Conservation (phyloP, 2,888 invertebrate genomes). For the Callimorpha dominula region DNA sequence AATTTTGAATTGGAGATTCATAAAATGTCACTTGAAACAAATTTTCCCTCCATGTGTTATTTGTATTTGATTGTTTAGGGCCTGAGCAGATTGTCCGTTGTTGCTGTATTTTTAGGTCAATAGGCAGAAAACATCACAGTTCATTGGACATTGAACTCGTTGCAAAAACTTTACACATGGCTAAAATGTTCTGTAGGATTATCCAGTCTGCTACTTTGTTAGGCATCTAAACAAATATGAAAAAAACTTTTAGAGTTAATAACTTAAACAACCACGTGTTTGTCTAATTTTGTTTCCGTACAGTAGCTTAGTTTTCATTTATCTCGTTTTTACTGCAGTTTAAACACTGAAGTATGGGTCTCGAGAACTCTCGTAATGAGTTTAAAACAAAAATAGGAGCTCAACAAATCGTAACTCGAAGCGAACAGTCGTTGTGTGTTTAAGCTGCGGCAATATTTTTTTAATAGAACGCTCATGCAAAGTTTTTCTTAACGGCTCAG, state of each 20-base stretch:
- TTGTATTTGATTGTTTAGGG: no score
- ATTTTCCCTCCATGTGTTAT: no score
- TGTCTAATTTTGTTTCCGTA: neutral
- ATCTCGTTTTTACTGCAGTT: neutral
- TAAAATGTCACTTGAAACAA: no score
- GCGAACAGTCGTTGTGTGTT: conserved; percentile 3
- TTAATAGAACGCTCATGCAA: conserved; percentile 41
- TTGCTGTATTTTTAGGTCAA: neutral
- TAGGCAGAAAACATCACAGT: neutral
- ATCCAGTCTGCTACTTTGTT: neutral
- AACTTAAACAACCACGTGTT: neutral
- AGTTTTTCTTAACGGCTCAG: conserved; percentile 46
- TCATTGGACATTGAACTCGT: no score
- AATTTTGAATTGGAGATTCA: no score
- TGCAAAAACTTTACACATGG: no score
- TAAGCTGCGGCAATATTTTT: conserved; percentile 40
- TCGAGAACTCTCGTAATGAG: conserved; percentile 11
- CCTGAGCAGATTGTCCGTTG: no score
- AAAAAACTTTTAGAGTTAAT: neutral
- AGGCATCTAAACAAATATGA: neutral
- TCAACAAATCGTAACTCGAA: conserved; percentile 2
- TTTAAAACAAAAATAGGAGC: conserved; percentile 12
- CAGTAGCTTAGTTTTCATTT: neutral
- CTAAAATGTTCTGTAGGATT: neutral
- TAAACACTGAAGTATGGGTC: neutral